Evolutionary conservation across 2,888 invertebrate species (phyloP), one percentile per base, ranked within the genome.

Genomic region (Parasteatoda lunata): DNA sequence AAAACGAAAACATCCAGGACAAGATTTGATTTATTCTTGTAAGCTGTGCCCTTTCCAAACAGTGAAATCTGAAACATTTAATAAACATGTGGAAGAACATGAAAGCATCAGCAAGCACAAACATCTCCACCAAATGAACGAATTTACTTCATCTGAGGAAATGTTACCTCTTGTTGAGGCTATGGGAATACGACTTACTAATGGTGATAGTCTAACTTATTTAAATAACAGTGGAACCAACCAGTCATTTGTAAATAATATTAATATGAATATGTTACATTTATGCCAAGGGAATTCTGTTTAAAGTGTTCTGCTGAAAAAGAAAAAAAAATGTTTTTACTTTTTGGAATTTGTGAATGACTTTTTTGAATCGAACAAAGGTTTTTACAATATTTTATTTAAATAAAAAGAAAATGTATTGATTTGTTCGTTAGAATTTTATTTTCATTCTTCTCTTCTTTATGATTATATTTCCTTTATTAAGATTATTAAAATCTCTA

Each of bases 1-100:
- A 91, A 81, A 94, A 95, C 9, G 59, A 90, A 95, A 94, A 79
- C 83, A 83, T 77, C 83, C 83, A 65, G 83, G 64, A 52, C 91
- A 94, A 88, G 94, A 94, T 84, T 93, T 93, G 9, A 93, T 96
- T 90, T 94, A 94, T 90, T 92, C 93, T 5, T 95, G 95, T 90
- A 92, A 93, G 0, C 93, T 93, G 90, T 95, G 95, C 90, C 92
- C 93, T 52, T 95, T 94, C 91, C 93, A 94, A 89, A 94, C 95
- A 0, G 93, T 95, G 71, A 95, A 93, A 91, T 94, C 94, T 91
- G 94, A 94, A 15, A 94, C 94, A 90, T 95, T 70, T 15, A 11
- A 68, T 5, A 73, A 54, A 47, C 89, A 89, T 66, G 78, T 88
- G 59, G 51, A 87, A 15, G 86, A 87, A 15, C 88, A 89, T 54